phyloP scores from a whole-genome alignment of 2,797 vertebrate species.

The Cossypha caffra region DNA sequence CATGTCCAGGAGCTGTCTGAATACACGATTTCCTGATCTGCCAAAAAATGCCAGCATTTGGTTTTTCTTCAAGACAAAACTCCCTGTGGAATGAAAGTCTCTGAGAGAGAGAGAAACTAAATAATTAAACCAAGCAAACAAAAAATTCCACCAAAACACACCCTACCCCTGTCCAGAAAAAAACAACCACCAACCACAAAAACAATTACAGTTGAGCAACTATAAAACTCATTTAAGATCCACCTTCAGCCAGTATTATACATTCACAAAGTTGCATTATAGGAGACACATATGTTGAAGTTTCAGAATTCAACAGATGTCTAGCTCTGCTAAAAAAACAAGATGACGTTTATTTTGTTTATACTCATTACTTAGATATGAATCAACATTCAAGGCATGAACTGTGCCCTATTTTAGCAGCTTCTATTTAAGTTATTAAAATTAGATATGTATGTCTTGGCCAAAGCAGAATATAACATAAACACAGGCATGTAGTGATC shows the following conservation, averaged over 20 bases:
- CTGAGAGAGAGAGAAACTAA: rapidly evolving
- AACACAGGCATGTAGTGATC: not conserved
- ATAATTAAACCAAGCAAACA: not conserved
- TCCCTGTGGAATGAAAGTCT: not conserved
- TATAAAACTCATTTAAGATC: not conserved
- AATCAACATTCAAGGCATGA: not conserved
- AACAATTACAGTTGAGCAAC: not conserved
- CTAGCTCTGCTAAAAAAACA: not conserved
- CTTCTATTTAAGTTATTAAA: not conserved
- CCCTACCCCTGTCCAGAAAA: not conserved
- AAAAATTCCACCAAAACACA: not conserved
- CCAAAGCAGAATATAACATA: not conserved
- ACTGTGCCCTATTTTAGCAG: not conserved
- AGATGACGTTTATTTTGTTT: not conserved
- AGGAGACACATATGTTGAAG: not conserved
- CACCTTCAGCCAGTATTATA: not conserved
- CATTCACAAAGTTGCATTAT: not conserved
- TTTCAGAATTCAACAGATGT: not conserved
- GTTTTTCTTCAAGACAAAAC: not conserved
- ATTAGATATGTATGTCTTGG: not conserved
- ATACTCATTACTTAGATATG: not conserved
- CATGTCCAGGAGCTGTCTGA: not conserved
- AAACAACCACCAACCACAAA: not conserved
- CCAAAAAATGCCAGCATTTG: not conserved
- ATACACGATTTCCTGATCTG: not conserved